Base-by-base conservation (phyloP, 2,888 invertebrate species). In the Esperia sulphurella region DNA sequence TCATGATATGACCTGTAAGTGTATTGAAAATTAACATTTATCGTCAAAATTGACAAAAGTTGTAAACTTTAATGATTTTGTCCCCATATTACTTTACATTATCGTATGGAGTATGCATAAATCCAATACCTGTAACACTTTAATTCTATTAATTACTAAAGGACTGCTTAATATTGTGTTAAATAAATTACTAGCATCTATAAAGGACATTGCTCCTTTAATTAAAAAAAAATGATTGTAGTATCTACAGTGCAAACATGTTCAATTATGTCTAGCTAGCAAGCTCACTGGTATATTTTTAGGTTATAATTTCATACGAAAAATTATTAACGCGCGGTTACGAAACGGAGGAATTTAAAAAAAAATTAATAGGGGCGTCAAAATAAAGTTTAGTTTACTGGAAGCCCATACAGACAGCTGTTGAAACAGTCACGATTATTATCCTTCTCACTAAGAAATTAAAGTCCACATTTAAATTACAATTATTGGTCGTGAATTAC, bases 341-440 rank as follows among this genome's bases (percentile, higher is more conserved):
- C 13, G 7, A 50, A 43, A 41, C 47, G 49, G 44, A 51, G 55
- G 52, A 52, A n/a, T n/a, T n/a, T n/a, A 45, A 54, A 60, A 41
- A 12, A 38, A 53, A 52, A 37, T 46, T 53, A 51, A 51, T 52
- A 54, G 76, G 70, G 81, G 71, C 77, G 61, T 78, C 71, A 76
- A 83, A 83, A 65, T 61, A 76, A 79, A 59, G 73, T 79, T 75
- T 81, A 83, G 76, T 76, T 69, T 84, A 86, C 78, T 89, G 88
- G 88, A 89, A 89, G 88, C 88, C 88, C 88, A 62, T 77, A 85
- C 86, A 86, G 85, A 87, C 83, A 83, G 76, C 84, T 79, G 81
- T 80, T 76, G 74, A 77, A 80, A 84, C 84, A 88, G 87, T 87
- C 87, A 75, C 76, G 60, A 79, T 85, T 81, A 85, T 81, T 82